Conservation (phyloP, 2,888 invertebrate species). For the Hydrotaea diabolus region DNA sequence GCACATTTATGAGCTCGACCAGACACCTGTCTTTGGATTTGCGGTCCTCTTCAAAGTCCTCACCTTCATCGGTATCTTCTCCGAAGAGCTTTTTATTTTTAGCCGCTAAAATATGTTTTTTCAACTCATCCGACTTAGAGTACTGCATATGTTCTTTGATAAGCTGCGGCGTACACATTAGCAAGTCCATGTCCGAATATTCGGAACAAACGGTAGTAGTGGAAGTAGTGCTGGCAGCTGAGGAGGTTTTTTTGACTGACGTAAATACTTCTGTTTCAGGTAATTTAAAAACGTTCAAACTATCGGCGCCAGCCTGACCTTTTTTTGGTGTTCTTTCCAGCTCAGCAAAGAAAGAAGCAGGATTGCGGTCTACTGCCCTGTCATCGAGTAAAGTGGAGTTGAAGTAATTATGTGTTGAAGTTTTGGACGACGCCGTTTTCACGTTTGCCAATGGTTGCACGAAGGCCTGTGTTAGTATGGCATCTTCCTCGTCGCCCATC, state of each 20-base stretch:
- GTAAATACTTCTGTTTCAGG: constrained; percentile 24
- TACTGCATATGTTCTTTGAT: constrained; percentile 61
- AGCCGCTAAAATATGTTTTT: constrained; percentile 37
- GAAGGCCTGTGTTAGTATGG: constrained; percentile 49
- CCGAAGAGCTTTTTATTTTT: constrained; percentile 64
- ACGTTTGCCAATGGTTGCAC: constrained; percentile 30
- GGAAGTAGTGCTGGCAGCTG: constrained; percentile 14
- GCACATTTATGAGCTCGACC: constrained; percentile 59
- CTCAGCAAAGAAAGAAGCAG: constrained; percentile 41
- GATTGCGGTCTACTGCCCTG: constrained; percentile 36
- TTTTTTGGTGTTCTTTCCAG: constrained; percentile 48
- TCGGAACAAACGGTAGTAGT: constrained; percentile 53
- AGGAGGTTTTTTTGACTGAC: constrained; percentile 21
- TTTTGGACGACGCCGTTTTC: neutral
- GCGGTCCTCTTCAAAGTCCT: constrained; percentile 45
- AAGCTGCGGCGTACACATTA: constrained; percentile 69
- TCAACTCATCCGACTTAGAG: constrained; percentile 28
- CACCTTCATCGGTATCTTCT: constrained; percentile 64
- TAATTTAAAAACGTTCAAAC: constrained; percentile 44
- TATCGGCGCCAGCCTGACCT: neutral
- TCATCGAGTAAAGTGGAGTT: constrained; percentile 55
- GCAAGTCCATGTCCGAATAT: constrained; percentile 63
- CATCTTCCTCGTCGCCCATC: constrained; percentile 54
- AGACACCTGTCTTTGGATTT: constrained; percentile 40
- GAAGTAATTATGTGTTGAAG: constrained; percentile 20